Base-by-base conservation (phyloP, 2,113 vertebrate species). In the Stegostoma tigrinum region DNA sequence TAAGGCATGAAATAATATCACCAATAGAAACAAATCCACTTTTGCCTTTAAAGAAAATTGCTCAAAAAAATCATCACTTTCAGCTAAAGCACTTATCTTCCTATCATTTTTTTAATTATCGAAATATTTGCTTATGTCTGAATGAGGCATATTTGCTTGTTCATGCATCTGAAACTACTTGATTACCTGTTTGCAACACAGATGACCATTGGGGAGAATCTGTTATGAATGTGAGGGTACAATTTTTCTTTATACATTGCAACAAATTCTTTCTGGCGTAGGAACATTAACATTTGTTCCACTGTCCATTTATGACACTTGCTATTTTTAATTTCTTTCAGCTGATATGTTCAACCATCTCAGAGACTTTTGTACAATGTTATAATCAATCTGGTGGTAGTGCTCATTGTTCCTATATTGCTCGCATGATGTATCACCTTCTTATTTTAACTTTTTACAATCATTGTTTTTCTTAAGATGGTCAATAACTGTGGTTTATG, bases 401-500 rank as follows among this genome's bases (percentile, higher is more conserved):
- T 48, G 30, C 12, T 48, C 12, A n/a, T 66, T 42, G 90, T 42
- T 42, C 66, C 91, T 70, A 2, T 42, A 95, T 30, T 95, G 66
- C 64, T 30, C 24, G 75, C 64, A 72, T 72, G 15, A 48, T 52
- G 30, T 70, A 34, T 72, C 42, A 52, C 94, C 24, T 27, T 72
- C 42, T 61, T 52, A 90, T 30, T 72, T 95, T 95, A 38, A 94
- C 93, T 67, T 70, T 95, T 66, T 75, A 48, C 23, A 94, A 14
- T 45, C 24, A 95, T 15, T 52, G 7, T 67, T 94, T 94, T 91
- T 68, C 67, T 72, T n/a, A 93, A 93, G 55, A 67, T 93, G 64
- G 24, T 12, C 55, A 61, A 61, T 61, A 61, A 61, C 12, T 7
- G 55, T 61, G 12, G 55, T 2, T 12, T 61, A 61, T 61, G 55